phyloP scores from a whole-genome alignment of 2,113 vertebrate species.

The Dunckerocampus dactyliophorus region DNA sequence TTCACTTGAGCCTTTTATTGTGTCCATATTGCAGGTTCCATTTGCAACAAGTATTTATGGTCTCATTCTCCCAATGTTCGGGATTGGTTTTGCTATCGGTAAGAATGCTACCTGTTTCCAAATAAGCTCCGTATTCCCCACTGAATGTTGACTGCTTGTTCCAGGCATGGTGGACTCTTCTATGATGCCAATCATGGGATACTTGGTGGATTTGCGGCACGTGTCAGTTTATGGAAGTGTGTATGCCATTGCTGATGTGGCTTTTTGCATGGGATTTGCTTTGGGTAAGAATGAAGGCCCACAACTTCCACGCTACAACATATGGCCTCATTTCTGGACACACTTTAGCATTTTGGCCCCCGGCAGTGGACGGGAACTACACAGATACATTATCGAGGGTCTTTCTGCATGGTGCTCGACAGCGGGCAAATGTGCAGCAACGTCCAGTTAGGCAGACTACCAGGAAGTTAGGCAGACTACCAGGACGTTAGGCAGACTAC shows the following conservation, averaged over 20 bases:
- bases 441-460: too few relatives aligned
- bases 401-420: too few relatives aligned
- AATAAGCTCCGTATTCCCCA: neutral
- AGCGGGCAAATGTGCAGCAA: too few relatives aligned
- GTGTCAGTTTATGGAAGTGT: slow-evolving; percentile 96
- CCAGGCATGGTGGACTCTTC: slow-evolving; percentile 99
- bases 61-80: slow-evolving; percentile 92
- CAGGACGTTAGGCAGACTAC: too few relatives aligned
- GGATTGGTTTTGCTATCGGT: slow-evolving; percentile 96
- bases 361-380: too few relatives aligned
- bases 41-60: slow-evolving; percentile 92
- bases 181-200: slow-evolving; percentile 99
- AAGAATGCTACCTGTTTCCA: slow-evolving; percentile 49
- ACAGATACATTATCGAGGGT: too few relatives aligned
- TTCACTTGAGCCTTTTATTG: neutral
- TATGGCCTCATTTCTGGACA: too few relatives aligned
- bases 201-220: slow-evolving; percentile 92
- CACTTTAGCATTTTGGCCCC: too few relatives aligned
- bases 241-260: slow-evolving; percentile 95
- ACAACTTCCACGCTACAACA: neutral
- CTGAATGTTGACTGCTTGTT: slow-evolving; percentile 13
- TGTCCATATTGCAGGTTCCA: slow-evolving; percentile 83
- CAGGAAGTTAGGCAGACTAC: too few relatives aligned
- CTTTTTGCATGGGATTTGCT: slow-evolving; percentile 96
- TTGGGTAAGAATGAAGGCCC: slow-evolving; percentile 77